Conservation (phyloP, 2,113 vertebrate genomes). For the Mobula birostris region DNA sequence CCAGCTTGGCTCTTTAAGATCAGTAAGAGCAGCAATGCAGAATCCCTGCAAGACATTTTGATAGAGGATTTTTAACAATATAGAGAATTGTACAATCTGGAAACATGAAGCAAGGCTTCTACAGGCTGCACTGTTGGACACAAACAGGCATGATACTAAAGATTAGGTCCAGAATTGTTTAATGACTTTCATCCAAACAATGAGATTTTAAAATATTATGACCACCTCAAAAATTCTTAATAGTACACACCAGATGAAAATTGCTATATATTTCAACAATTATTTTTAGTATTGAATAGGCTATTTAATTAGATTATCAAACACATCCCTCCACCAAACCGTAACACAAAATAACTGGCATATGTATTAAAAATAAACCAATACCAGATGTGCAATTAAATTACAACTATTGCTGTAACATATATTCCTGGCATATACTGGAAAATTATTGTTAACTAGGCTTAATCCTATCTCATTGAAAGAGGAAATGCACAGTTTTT, state of each 20-base stretch:
- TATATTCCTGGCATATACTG: not conserved
- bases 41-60: constrained; percentile 4
- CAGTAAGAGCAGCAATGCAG: constrained; percentile 25
- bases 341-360: not conserved
- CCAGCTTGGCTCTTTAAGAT: not conserved
- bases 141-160: not conserved
- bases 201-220: not conserved
- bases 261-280: not conserved
- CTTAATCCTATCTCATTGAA: not conserved
- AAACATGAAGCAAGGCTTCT: constrained; percentile 19
- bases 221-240: not conserved
- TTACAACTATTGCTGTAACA: not conserved
- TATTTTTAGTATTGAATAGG: not conserved
- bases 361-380: not conserved
- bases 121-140: constrained; percentile 22
- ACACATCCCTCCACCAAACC: too few relatives aligned
- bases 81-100: not conserved
- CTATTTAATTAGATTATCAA: not conserved
- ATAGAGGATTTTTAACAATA: not conserved
- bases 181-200: not conserved
- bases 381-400: not conserved
- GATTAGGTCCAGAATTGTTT: not conserved
- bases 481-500: not conserved
- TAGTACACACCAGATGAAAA: not conserved
- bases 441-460: not conserved